These are phyloP conservation scores for Oreochromis niloticus DNA, from an alignment of 2,113 vertebrate genomes.

Conservation along the genomic window DNA sequence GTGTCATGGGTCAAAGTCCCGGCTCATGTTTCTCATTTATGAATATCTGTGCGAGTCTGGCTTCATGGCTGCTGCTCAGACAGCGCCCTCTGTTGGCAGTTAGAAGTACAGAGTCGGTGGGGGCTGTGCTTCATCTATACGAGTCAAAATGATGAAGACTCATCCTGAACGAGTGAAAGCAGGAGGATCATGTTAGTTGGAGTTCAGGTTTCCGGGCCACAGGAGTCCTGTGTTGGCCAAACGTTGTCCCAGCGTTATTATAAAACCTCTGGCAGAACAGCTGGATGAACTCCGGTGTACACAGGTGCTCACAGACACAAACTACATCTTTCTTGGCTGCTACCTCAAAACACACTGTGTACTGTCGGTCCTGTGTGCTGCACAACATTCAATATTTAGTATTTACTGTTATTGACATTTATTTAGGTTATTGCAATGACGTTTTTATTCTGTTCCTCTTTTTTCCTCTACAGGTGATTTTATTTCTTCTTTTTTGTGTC, in stretches of 20 bases:
- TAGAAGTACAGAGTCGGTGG: background rate
- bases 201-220: background rate
- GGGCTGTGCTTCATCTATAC: background rate
- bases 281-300: background rate
- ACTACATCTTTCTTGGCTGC: background rate
- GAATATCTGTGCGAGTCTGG: background rate
- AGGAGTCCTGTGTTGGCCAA: background rate
- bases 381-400: background rate
- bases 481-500: rapidly evolving
- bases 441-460: background rate
- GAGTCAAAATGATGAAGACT: background rate
- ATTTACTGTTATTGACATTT: background rate
- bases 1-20: background rate
- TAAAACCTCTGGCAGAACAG: background rate
- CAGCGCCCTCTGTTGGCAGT: background rate
- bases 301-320: background rate
- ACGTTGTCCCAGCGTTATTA: background rate
- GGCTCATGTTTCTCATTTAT: rapidly evolving
- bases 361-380: background rate
- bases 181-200: background rate
- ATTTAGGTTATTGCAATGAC: background rate
- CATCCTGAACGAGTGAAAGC: background rate
- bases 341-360: rapidly evolving
- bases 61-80: background rate
- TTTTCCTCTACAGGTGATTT: background rate